Base-by-base conservation (phyloP, 2,888 invertebrate genomes). In the Synanthedon andrenaeformis region DNA sequence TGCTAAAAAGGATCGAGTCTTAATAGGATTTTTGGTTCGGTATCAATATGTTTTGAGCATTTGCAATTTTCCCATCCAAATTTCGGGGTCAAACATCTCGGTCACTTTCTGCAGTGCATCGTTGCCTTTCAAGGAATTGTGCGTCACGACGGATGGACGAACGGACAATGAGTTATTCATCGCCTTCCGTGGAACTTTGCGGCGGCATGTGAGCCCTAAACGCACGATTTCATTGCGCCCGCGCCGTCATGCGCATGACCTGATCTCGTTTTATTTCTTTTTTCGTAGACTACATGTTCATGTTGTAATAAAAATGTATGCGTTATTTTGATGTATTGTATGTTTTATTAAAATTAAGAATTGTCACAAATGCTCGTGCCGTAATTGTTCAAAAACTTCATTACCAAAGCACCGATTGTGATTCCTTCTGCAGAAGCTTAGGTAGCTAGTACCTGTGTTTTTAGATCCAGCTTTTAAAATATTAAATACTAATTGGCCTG, bases 91-190 rank as follows among this genome's bases (percentile, higher is more conserved):
- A 79, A 70, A 71, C 77, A 79, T 80, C 72, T 78, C 79, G 80
- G 83, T 79, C 82, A 83, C 69, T 79, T 72, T 73, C 73, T 72
- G 76, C 69, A 67, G 69, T 73, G 72, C 74, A 71, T 72, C 70
- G 72, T 70, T 66, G 49, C 49, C 23, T 49, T 23, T 84, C 86
- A 70, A 62, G 73, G 86, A 86, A 86, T 62, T 70, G 74, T 84
- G 85, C 85, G 87, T 87, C 86, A 86, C 78, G 76, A 69, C 77
- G 76, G 75, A 76, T 80, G 82, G 78, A 80, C 83, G 76, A 68
- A 79, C 79, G 71, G 79, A 87, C 87, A 87, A 87, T 87, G 87
- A 79, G 83, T 87, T 87, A 87, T 87, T 87, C 87, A 87, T 87
- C 76, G 82, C 73, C 74, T 85, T 87, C 85, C 82, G 68, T 65